Base-by-base conservation (phyloP, 2,888 invertebrate genomes). In the Stramonita haemastoma region DNA sequence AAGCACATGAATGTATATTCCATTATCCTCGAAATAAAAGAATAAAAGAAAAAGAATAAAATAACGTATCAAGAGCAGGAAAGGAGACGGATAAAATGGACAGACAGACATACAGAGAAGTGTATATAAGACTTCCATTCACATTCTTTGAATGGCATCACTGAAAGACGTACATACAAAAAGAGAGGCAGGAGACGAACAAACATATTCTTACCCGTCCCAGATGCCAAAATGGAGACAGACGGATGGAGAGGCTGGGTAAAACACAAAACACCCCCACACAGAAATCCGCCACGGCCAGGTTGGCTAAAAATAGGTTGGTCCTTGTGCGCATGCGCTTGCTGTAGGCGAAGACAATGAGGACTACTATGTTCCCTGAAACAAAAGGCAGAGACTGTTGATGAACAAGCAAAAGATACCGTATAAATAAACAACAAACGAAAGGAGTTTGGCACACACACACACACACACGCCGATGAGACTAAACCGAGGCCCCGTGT, bases 231-330 rank as follows among this genome's bases (percentile, higher is more conserved):
- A 98, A 98, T 97, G 89, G 93, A 0, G 93, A 93, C 0, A 94
- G 91, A 66, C 95, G 95, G 26, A 93, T 93, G 34, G 95, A 94
- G 4, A 98, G 96, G 95, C 98, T 98, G 95, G 98, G 98, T 96
- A 98, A 98, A 89, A 98, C 98, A 96, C 98, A 98, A 96, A 98
- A 98, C 89, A 98, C 97, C 17, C 98, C 98, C 26, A 98, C 98
- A 94, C 98, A 98, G 93, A 98, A 97, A 96, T 98, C 98, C 6
- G 98, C 98, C 89, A 98, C 97, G 0, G 98, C 98, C 93, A 98
- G 96, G 96, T 98, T 98, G 34, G 98, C 98, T 95, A 98, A 96
- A 96, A 98, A 98, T 96, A 98, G 98, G 96, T 98, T 98, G 83
- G 98, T 98, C 92, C 98, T 98, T 73, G 98, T 98, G 90, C 98